Evolutionary conservation across 2,888 invertebrate genomes (phyloP).

Genomic region (Geotrupes spiniger): DNA sequence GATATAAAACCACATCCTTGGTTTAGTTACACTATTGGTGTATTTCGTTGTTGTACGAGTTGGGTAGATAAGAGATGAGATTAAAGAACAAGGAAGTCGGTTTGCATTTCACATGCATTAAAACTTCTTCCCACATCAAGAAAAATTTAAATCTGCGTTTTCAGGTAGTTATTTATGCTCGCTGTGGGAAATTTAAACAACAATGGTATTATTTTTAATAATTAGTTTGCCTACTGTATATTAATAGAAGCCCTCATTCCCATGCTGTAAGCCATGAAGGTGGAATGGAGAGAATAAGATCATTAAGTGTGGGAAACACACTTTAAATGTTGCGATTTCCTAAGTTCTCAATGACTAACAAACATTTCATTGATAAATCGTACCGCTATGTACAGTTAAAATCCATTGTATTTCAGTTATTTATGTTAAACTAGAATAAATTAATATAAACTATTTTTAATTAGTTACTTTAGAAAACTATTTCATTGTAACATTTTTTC

Average conservation of each 20-base stretch:
- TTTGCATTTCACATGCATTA: conserved; percentile 15
- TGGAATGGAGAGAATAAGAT: conserved; percentile 12
- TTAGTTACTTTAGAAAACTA: too few species aligned
- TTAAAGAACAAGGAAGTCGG: conserved; percentile 9
- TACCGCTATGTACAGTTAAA: too few species aligned
- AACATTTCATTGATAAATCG: too few species aligned
- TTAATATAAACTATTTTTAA: too few species aligned
- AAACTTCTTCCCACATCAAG: conserved; percentile 11
- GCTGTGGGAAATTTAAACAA: conserved; percentile 15
- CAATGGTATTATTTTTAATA: conserved; percentile 34
- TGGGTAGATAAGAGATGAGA: not conserved
- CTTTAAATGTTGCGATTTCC: too few species aligned
- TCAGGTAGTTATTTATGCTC: conserved; percentile 6
- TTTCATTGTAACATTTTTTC: too few species aligned
- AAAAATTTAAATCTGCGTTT: conserved; percentile 7
- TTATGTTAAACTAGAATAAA: too few species aligned
- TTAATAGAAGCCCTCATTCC: conserved; percentile 50
- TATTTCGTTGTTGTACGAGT: too few species aligned
- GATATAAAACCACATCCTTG: too few species aligned
- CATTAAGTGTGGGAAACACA: conserved; percentile 14
- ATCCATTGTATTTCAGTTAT: too few species aligned
- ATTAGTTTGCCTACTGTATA: conserved; percentile 49
- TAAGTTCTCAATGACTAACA: too few species aligned
- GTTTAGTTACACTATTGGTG: too few species aligned
- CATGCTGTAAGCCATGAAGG: conserved; percentile 31